Evolutionary conservation across 2,113 vertebrate genomes (phyloP).

Genomic region (Thalassarche chlororhynchos): DNA sequence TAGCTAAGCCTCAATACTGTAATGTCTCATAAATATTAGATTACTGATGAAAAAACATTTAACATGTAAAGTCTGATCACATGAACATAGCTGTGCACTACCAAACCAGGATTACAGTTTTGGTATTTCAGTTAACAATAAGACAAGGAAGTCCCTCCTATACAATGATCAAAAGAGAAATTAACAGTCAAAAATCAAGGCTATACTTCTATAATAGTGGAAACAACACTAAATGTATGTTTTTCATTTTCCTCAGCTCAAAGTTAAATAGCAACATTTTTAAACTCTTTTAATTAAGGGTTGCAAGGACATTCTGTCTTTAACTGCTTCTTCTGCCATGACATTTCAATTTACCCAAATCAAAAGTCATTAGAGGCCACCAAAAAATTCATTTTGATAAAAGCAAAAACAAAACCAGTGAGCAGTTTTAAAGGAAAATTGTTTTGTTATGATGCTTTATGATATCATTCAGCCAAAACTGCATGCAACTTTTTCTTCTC

Average conservation of each 20-base stretch:
- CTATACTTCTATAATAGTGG: neutral
- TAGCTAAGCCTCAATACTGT: neutral
- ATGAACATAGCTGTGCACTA: neutral
- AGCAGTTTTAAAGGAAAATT: neutral
- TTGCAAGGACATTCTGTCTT: neutral
- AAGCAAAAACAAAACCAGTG: neutral
- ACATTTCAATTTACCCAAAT: conserved; percentile 14
- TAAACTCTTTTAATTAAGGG: conserved; percentile 35
- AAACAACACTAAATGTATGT: neutral
- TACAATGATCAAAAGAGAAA: neutral
- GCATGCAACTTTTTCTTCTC: neutral
- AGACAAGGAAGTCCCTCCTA: neutral
- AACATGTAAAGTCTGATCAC: neutral
- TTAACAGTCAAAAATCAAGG: neutral
- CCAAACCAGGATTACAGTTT: neutral
- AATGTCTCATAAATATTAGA: conserved; percentile 20
- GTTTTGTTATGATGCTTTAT: neutral
- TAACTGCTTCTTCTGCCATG: conserved; percentile 1
- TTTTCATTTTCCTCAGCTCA: conserved; percentile 28
- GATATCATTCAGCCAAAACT: neutral
- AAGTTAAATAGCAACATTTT: conserved; percentile 24
- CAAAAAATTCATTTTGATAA: conserved; percentile 2
- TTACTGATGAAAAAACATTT: neutral
- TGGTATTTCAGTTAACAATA: neutral
- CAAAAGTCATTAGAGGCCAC: conserved; percentile 7